Evolutionary conservation across 2,888 invertebrate genomes (phyloP), one percentile per base, ranked within the genome.

Genomic region (Helleia helle): DNA sequence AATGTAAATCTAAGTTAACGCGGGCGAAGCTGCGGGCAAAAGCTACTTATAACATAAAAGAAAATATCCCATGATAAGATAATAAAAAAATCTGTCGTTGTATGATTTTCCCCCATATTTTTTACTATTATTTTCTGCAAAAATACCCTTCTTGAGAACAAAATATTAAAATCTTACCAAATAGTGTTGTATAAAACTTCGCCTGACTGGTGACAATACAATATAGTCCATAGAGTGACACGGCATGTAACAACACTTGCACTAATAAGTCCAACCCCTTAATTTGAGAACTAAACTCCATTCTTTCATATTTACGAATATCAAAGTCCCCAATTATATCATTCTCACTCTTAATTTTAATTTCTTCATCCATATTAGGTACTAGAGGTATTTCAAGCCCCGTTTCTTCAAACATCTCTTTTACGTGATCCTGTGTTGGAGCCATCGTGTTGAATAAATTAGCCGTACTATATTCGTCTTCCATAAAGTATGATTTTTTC

Each of bases 151-250:
- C 15, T 4, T n/a, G n/a, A n/a, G n/a, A n/a, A n/a, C n/a, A n/a
- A n/a, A n/a, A n/a, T n/a, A n/a, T n/a, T 2, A 15, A 38, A n/a
- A n/a, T n/a, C 92, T 89, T 79, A 93, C 93, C 91, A 87, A 92
- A 93, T 46, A 93, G 56, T 48, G 83, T 71, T 41, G 93, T 93
- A 52, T 86, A 81, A 48, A 90, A 62, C 62, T 86, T 91, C 42
- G 76, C 70, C 63, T 70, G 65, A 47, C 68, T 65, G 17, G 87
- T 87, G 49, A 91, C 58, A 40, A 91, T 83, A 59, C 92, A 85
- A 70, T 86, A 91, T 27, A 92, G 48, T 49, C 93, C 93, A 60
- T 92, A 93, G 26, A 92, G 51, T 48, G 88, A 87, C 22, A 92
- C 92, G 43, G 63, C 64, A 70, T 93, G 93, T 58, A 93, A 80